Conservation (phyloP, 1,140 invertebrate genomes). For the Amphibalanus amphitrite region DNA sequence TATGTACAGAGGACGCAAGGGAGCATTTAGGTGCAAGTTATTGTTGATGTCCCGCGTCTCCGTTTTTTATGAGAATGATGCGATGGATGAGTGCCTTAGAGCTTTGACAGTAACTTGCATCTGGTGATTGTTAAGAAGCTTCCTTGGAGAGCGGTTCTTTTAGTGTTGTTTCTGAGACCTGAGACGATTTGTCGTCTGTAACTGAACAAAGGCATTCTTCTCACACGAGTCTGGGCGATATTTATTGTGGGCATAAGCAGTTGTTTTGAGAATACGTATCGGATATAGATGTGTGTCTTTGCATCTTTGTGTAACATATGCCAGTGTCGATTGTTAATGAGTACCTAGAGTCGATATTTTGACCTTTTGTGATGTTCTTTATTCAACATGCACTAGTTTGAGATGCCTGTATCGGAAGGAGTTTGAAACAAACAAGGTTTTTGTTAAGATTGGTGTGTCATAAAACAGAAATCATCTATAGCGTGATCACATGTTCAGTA, state of each 20-base stretch:
- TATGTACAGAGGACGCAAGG: too few species aligned
- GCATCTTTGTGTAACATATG: not conserved
- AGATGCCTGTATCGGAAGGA: too few species aligned
- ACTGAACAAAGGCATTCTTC: too few species aligned
- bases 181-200: too few species aligned
- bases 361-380: not conserved
- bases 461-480: not conserved
- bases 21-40: not conserved
- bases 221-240: not conserved
- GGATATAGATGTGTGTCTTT: too few species aligned
- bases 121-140: not conserved
- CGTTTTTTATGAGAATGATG: too few species aligned
- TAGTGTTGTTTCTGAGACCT: not conserved
- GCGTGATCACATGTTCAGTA: not conserved
- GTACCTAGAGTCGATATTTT: not conserved
- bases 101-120: not conserved
- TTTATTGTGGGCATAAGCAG: not conserved
- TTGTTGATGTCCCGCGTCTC: not conserved
- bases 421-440: too few species aligned
- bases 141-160: not conserved
- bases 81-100: too few species aligned
- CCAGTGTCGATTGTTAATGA: not conserved
- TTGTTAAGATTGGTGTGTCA: too few species aligned
- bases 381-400: not conserved
- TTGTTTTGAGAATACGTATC: too few species aligned